Conservation (phyloP, 2,888 invertebrate species). For the Lottia gigantea region DNA sequence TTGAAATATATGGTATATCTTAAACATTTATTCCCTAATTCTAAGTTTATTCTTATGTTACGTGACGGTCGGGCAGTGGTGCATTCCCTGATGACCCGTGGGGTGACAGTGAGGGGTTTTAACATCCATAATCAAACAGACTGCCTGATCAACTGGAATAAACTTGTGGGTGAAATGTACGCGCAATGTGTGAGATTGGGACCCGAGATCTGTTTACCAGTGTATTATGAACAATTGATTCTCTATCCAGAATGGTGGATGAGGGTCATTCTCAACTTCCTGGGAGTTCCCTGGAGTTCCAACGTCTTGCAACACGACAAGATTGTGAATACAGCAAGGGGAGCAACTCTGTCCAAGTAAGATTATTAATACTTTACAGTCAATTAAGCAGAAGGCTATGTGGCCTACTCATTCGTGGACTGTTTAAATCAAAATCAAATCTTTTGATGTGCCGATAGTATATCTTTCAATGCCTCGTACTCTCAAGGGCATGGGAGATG, state of each 20-base stretch:
- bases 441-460: too few species aligned
- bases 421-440: too few species aligned
- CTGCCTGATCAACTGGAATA: slow-evolving; percentile 96
- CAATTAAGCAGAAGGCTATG: too few species aligned
- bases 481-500: too few species aligned
- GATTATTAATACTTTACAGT: too few species aligned
- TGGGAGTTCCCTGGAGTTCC: slow-evolving; percentile 94
- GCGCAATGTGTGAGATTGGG: slow-evolving; percentile 60
- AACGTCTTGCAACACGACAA: slow-evolving; percentile 97
- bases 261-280: slow-evolving; percentile 86
- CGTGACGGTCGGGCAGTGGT: slow-evolving; percentile 98
- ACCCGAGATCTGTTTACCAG: slow-evolving; percentile 79
- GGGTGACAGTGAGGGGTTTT: slow-evolving; percentile 91
- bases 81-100: slow-evolving; percentile 96
- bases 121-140: slow-evolving; percentile 90
- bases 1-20: slow-evolving; percentile 96
- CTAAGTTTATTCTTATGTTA: slow-evolving; percentile 98
- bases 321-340: slow-evolving; percentile 94
- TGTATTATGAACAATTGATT: slow-evolving; percentile 97
- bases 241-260: slow-evolving; percentile 91
- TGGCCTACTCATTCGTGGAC: too few species aligned
- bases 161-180: slow-evolving; percentile 91
- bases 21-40: slow-evolving; percentile 93
- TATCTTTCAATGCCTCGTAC: too few species aligned
- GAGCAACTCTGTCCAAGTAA: slow-evolving; percentile 94